Base-by-base conservation (phyloP, 2,888 invertebrate species). In the Furcula furcula region DNA sequence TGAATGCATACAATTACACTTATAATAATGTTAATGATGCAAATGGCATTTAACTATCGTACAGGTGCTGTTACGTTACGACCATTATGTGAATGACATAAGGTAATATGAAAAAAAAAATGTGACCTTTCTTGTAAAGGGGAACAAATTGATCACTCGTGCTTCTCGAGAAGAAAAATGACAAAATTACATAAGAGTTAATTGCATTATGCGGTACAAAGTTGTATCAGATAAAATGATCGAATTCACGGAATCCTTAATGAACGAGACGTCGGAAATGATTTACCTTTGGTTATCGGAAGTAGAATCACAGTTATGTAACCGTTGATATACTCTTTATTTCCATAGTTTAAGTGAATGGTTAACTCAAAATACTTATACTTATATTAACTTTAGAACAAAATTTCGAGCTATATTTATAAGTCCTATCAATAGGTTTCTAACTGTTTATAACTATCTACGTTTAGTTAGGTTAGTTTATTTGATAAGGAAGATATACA, bases 241-340 rank as follows among this genome's bases (percentile, higher is more conserved):
- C 56, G 29, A 57, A 62, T 63, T 55, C 66, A 42, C 36, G 56
- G 61, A 60, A 68, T 63, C 47, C 34, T 52, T 68, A 65, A 68
- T 62, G 59, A 65, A 61, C 41, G 34, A 55, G 45, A 43, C 43
- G 44, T 55, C 44, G 47, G 50, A 50, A 57, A 60, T 59, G 43
- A 60, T 63, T 61, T 52, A 55, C 59, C 49, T 46, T 33, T 34
- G 27, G 50, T 60, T 56, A 60, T 61, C 62, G 41, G 47, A 45
- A 49, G 38, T 41, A 34, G 42, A 47, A 59, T 67, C 54, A 34
- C 46, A 31, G 21, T 64, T 59, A 52, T 43, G 38, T 51, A 64
- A 63, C 29, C 27, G 31, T 55, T 55, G 58, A 55, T 31, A 32
- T 47, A 57, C 33, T 36, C 16, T 31, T 36, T 44, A 28, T 34